A percentile compares a stretch with the other conserved stretches of the same genome.
Evolutionary conservation across 2,888 invertebrate species (phyloP).

Genomic region (Rhingia campestris): DNA sequence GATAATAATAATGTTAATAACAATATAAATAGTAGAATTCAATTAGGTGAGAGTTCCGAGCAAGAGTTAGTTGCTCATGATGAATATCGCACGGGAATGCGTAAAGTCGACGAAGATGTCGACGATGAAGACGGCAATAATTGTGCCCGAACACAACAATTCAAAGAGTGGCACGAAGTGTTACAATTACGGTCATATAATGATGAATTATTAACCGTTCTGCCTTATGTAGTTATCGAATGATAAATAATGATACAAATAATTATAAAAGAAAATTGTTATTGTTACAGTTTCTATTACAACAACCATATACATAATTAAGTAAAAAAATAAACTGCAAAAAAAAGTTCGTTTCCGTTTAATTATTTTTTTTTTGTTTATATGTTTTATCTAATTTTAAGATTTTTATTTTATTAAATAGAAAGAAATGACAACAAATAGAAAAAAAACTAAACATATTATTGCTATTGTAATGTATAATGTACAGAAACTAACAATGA

Average conservation of each 20-base stretch:
- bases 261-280: slow-evolving; percentile 28
- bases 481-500: slow-evolving; percentile 36
- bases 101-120: slow-evolving; percentile 76
- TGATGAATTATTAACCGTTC: slow-evolving; percentile 92
- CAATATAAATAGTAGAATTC: slow-evolving; percentile 42
- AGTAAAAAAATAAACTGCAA: not conserved
- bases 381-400: slow-evolving; percentile 59
- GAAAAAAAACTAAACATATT: slow-evolving; percentile 14
- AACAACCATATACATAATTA: slow-evolving; percentile 51
- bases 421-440: slow-evolving; percentile 27
- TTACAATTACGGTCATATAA: slow-evolving; percentile 89
- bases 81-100: slow-evolving; percentile 78
- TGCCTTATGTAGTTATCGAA: slow-evolving; percentile 98
- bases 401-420: slow-evolving; percentile 45
- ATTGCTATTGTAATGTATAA: slow-evolving; percentile 48
- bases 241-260: slow-evolving; percentile 82
- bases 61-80: slow-evolving; percentile 58
- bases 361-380: slow-evolving; percentile 27
- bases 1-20: slow-evolving; percentile 34
- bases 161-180: slow-evolving; percentile 96
- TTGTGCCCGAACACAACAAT: slow-evolving; percentile 82
- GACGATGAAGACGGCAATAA: slow-evolving; percentile 76
- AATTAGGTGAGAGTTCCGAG: slow-evolving; percentile 21
- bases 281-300: slow-evolving; percentile 61
- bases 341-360: not conserved